Base-by-base conservation (phyloP, 2,888 invertebrate genomes). In the Cataglyphis rosenhaueri region DNA sequence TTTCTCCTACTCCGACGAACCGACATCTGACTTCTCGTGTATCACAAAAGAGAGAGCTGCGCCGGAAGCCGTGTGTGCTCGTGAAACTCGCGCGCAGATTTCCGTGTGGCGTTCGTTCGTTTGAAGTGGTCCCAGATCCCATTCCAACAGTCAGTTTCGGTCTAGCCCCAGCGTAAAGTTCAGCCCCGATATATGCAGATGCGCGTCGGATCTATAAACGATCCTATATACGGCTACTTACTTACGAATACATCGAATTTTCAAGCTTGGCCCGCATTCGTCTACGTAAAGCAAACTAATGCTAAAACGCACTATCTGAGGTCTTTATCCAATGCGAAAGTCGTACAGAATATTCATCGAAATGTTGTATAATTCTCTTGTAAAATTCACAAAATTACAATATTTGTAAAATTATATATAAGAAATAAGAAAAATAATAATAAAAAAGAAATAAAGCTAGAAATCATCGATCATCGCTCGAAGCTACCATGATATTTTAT, bases 111-210 rank as follows among this genome's bases (percentile, higher is more conserved):
- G 75, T 62, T 35, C 35, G 35, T 57, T 71, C 84, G 84, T 84
- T 84, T 82, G 82, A 84, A 74, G 82, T 82, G 82, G 82, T 74
- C 74, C 68, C 64, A 79, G 48, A 55, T 79, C 62, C 70, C 79
- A 64, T 83, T 79, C 59, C 83, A 62, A 18, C 81, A 79, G 57
- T 68, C 70, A 55, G 81, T 81, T 65, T 83, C 48, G 81, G 81
- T 81, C 83, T 64, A 73, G 71, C 59, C 38, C 59, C 73, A 52
- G 57, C 25, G 59, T 65, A 81, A 83, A 83, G 83, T 83, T 83
- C 78, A 52, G n/a, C 25, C 41, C 78, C 78, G 71, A 79, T 61
- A 25, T 61, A 61, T 68, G 68, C 38, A 61, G 57, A 79, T 68
- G 73, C 65, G 65, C 41, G 55, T 8, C 21, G 59, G 52, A 8